Evolutionary conservation across 2,797 vertebrate species (phyloP), one percentile per base, ranked within the genome.

Genomic region (Synanceia verrucosa): DNA sequence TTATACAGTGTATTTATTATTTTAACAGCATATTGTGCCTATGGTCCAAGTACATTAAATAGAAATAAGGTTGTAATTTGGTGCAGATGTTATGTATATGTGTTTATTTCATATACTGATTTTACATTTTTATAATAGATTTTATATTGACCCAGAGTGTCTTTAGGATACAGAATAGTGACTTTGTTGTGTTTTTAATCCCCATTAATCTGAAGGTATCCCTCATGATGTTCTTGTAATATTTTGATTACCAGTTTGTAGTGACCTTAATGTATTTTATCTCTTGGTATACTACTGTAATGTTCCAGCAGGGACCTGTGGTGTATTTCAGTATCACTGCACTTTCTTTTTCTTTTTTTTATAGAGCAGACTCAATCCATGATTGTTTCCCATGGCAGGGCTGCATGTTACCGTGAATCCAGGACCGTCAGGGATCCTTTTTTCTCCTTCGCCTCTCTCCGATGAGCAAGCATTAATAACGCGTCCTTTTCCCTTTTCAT

Each of bases 401-500:
- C 37, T 1, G 41, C 47, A 13, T 21, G 52, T 75, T 84, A 70
- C 84, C 68, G 77, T 81, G 88, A 79, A 69, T 79, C 73, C 48
- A 43, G 48, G 13, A 60, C 70, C 24, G 13, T 65, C 34, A 66
- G 72, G 81, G 51, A 67, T 72, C 26, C 52, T 52, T 64, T 6
- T n/a, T 79, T 74, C 41, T 77, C 70, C 44, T 18, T 67, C 60
- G 6, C 61, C 61, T 72, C 68, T 84, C 75, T 66, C 69, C 36
- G 78, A 82, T 81, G 69, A 87, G 71, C 66, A 58, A 81, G 84
- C 86, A 86, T 89, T 87, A 86, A 88, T 88, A 85, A 89, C 79
- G 83, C 72, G 78, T 89, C 79, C 78, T 70, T 81, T 58, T 85
- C 83, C 69, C 79, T 55, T 82, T 89, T 89, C 81, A 79, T 37